These are phyloP conservation scores for Natrix natrix DNA, from an alignment of 2,797 vertebrate species.

Conservation along the genomic window DNA sequence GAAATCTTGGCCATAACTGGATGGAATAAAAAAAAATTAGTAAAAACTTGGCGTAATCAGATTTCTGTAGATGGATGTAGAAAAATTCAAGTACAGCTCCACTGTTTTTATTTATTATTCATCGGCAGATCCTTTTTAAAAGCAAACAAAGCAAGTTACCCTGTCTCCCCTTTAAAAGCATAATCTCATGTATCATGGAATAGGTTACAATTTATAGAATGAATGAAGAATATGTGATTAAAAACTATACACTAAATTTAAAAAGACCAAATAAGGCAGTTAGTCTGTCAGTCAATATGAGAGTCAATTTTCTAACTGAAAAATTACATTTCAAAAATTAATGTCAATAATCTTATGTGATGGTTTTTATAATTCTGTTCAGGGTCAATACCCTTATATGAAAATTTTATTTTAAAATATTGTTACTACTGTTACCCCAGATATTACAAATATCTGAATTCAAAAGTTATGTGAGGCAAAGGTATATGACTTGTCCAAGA, in stretches of 20 bases:
- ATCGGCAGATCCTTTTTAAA: constrained; percentile 34
- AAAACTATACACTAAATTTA: constrained; percentile 57
- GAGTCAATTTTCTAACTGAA: constrained; percentile 68
- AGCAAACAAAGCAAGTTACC: constrained; percentile 31
- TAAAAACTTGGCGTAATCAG: constrained; percentile 39
- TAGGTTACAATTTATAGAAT: constrained; percentile 31
- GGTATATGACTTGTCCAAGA: neutral
- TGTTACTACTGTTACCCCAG: constrained; percentile 37
- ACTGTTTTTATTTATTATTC: constrained; percentile 44
- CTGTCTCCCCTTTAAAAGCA: constrained; percentile 11
- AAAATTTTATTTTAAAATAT: neutral
- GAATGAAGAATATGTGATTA: constrained; percentile 48
- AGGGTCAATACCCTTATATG: constrained; percentile 45
- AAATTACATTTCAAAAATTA: constrained; percentile 63
- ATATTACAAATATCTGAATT: constrained; percentile 30
- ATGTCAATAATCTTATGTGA: constrained; percentile 56
- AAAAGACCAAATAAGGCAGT: constrained; percentile 48
- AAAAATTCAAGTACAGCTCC: constrained; percentile 17
- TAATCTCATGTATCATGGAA: constrained; percentile 28
- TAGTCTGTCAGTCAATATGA: constrained; percentile 49
- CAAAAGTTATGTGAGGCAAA: neutral
- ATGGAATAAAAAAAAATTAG: constrained; percentile 25
- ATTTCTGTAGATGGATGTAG: constrained; percentile 31
- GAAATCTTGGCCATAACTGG: neutral
- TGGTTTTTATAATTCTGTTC: constrained; percentile 39